phyloP scores from a whole-genome alignment of 2,888 invertebrate genomes.

The Tenthredo amoena region DNA sequence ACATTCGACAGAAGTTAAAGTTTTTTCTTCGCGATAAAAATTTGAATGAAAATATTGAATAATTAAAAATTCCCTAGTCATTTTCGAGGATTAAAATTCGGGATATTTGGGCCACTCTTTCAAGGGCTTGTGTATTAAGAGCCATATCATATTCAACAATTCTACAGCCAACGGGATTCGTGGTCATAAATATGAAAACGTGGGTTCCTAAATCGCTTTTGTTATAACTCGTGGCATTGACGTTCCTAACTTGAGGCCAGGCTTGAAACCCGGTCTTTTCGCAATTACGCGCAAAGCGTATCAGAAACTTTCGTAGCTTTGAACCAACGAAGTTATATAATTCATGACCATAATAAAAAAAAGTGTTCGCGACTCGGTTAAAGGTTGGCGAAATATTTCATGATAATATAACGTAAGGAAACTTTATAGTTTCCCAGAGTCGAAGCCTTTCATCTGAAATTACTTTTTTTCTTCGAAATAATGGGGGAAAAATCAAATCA shows the following conservation, averaged over 20 bases:
- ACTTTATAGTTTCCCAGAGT: slow-evolving; percentile 48
- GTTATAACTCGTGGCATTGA: slow-evolving; percentile 16
- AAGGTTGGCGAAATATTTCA: not conserved
- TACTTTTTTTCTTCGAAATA: not conserved
- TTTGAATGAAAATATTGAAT: not conserved
- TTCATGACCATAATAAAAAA: slow-evolving; percentile 1
- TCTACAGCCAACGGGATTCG: slow-evolving; percentile 9
- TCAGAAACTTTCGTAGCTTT: slow-evolving; percentile 9
- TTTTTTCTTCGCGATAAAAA: not conserved
- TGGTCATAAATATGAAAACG: slow-evolving; percentile 21
- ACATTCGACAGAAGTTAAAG: not conserved
- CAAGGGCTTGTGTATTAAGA: not conserved
- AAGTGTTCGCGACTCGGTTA: not conserved
- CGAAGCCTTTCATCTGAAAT: not conserved
- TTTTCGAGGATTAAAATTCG: not conserved
- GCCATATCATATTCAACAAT: not conserved
- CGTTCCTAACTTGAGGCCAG: not conserved
- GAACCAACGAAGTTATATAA: slow-evolving; percentile 21
- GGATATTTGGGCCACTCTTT: not conserved
- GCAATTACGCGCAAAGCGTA: not conserved
- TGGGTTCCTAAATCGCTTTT: slow-evolving; percentile 13
- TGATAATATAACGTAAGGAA: slow-evolving; percentile 37
- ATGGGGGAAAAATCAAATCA: not conserved
- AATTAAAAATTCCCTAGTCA: not conserved
- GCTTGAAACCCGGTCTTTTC: not conserved